phyloP scores from a whole-genome alignment of 2,797 vertebrate species.

The Acanthurus lineatus region DNA sequence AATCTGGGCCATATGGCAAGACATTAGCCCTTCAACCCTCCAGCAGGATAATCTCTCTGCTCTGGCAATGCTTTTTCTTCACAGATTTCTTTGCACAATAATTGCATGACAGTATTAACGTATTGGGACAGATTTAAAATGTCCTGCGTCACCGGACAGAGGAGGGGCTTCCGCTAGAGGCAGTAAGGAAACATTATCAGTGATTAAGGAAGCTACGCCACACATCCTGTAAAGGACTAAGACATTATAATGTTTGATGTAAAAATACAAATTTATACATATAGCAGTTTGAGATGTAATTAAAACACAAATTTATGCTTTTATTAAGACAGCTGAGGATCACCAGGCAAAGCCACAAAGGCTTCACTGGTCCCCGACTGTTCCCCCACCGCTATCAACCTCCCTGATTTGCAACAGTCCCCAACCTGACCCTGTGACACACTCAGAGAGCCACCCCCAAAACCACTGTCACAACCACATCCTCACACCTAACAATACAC shows the following conservation, averaged over 20 bases:
- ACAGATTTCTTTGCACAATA: slow-evolving; percentile 88
- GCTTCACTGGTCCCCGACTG: slow-evolving; percentile 29
- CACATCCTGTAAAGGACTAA: slow-evolving; percentile 29
- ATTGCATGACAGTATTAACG: slow-evolving; percentile 88
- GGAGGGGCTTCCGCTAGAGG: slow-evolving; percentile 67
- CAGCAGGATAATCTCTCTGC: slow-evolving; percentile 86
- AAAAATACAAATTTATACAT: too few species aligned
- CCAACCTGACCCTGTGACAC: slow-evolving; percentile 14
- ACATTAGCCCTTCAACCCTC: slow-evolving; percentile 86
- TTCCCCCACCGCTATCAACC: slow-evolving; percentile 79
- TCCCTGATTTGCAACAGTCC: slow-evolving; percentile 76
- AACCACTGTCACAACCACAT: slow-evolving; percentile 45
- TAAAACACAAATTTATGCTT: too few species aligned
- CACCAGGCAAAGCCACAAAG: too few species aligned
- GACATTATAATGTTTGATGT: slow-evolving; percentile 13
- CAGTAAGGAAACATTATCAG: slow-evolving; percentile 77
- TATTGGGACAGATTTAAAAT: slow-evolving; percentile 83
- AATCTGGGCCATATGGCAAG: slow-evolving; percentile 85
- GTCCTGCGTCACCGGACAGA: slow-evolving; percentile 73
- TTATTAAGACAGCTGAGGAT: too few species aligned
- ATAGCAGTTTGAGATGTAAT: too few species aligned
- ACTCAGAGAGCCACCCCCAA: slow-evolving; percentile 8
- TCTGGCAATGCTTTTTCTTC: slow-evolving; percentile 86
- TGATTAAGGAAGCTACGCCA: slow-evolving; percentile 68
- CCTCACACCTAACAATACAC: slow-evolving; percentile 73